These are phyloP conservation scores for Pantherophis alleghaniensis DNA, from an alignment of 2,797 vertebrate species.

Conservation along the genomic window DNA sequence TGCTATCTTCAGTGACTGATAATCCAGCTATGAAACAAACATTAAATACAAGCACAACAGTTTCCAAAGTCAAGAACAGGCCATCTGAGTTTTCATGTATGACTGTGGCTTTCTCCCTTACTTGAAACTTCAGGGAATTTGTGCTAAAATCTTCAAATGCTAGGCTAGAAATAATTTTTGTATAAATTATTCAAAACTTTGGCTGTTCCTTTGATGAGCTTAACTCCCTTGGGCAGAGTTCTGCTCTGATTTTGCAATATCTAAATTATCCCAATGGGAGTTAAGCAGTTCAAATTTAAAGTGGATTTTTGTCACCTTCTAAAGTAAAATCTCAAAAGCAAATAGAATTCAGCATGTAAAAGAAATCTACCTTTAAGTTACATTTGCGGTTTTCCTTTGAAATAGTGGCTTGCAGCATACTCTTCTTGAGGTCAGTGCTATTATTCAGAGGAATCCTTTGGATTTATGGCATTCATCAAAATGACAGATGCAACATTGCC, in stretches of 20 bases:
- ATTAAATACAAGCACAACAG: conserved; percentile 40
- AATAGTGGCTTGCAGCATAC: not conserved
- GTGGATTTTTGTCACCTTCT: conserved; percentile 14
- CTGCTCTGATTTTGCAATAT: not conserved
- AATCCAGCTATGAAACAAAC: conserved; percentile 63
- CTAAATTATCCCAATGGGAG: not conserved
- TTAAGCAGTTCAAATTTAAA: not conserved
- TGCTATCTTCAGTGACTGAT: conserved; percentile 47
- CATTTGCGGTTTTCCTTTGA: not conserved
- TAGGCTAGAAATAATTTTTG: not conserved
- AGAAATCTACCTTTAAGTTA: not conserved
- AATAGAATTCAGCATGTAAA: not conserved
- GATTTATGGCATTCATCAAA: not conserved
- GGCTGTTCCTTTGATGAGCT: not conserved
- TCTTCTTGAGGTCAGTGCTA: not conserved
- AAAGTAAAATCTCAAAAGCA: not conserved
- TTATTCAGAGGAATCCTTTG: not conserved
- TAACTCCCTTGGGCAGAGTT: not conserved
- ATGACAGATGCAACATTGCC: not conserved
- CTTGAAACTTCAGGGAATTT: conserved; percentile 24
- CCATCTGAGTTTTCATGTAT: conserved; percentile 32
- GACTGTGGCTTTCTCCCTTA: conserved; percentile 10
- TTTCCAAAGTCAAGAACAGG: conserved; percentile 18
- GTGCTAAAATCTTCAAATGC: not conserved
- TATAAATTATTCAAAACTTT: conserved; percentile 12